Percentiles rank a stretch among this genome's conserved stretches.
Conservation (phyloP, 2,797 vertebrate genomes). For the Gymnocypris eckloni region DNA sequence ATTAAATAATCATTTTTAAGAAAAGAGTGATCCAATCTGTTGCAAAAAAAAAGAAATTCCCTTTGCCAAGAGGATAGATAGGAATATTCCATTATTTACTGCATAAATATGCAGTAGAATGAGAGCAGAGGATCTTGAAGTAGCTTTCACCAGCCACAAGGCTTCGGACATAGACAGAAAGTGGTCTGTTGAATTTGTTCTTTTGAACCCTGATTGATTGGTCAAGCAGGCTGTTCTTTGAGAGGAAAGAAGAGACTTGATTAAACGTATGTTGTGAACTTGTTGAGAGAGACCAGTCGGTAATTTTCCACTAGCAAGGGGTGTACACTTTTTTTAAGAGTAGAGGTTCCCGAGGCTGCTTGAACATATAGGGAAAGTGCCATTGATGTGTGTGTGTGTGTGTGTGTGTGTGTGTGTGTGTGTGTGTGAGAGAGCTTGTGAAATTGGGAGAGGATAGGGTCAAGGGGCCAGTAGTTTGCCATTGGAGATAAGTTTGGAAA, state of each 20-base stretch:
- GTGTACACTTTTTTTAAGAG: conserved; percentile 1
- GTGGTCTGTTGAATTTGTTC: background rate
- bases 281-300: conserved; percentile 4
- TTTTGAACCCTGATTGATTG: conserved; percentile 19
- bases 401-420: background rate
- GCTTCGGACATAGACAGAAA: background rate
- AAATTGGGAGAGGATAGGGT: background rate
- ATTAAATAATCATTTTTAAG: background rate
- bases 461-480: background rate
- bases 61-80: background rate
- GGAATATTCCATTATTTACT: background rate
- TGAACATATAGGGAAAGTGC: conserved; percentile 10
- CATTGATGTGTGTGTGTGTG: conserved; percentile 6
- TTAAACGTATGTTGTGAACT: conserved; percentile 14
- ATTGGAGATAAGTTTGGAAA: conserved; percentile 17
- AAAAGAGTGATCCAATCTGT: background rate
- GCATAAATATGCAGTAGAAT: background rate
- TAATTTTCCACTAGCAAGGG: conserved; percentile 5
- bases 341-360: background rate
- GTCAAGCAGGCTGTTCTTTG: conserved; percentile 10
- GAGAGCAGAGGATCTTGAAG: background rate
- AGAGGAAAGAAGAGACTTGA: background rate
- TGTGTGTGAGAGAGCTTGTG: background rate
- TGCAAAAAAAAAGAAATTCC: background rate
- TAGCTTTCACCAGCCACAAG: background rate